A percentile compares a stretch with the other conserved stretches of the same genome.
Evolutionary conservation across 1,140 invertebrate genomes (phyloP).

Genomic region (Orius insidiosus): DNA sequence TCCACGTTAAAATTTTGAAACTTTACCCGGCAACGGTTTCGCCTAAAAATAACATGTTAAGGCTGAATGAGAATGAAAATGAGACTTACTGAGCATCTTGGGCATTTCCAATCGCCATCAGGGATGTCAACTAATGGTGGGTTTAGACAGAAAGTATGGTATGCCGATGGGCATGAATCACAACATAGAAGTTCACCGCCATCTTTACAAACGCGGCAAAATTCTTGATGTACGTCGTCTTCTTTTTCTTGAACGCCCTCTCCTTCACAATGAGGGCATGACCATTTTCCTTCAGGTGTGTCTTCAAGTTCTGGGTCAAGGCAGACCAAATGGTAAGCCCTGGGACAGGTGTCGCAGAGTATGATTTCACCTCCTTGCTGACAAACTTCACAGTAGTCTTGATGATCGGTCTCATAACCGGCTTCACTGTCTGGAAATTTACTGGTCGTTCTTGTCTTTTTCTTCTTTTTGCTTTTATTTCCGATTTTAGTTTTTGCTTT

Average conservation of each 20-base stretch:
- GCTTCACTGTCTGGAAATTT: constrained; percentile 69
- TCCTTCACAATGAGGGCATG: constrained; percentile 93
- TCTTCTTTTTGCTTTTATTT: constrained; percentile 81
- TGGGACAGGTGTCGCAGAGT: constrained; percentile 95
- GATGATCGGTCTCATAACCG: constrained; percentile 80
- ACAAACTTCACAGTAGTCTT: constrained; percentile 99
- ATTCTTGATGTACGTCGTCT: constrained; percentile 93
- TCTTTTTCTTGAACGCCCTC: constrained; percentile 69
- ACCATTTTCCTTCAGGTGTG: constrained; percentile 98
- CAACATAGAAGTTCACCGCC: constrained; percentile 95
- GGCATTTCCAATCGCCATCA: constrained; percentile 96
- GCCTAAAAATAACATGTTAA: constrained; percentile 38
- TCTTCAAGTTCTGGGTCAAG: constrained; percentile 96
- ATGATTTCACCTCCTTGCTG: constrained; percentile 99
- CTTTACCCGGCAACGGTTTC: constrained; percentile 67
- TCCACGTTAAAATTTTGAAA: constrained; percentile 94
- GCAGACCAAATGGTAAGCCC: constrained; percentile 96
- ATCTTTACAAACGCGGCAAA: constrained; percentile 93
- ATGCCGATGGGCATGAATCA: constrained; percentile 92
- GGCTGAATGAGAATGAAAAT: too few relatives aligned
- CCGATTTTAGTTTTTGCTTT: constrained; percentile 88
- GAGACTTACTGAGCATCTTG: constrained; percentile 66
- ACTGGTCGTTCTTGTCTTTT: constrained; percentile 69
- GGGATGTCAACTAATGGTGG: constrained; percentile 87
- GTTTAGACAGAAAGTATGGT: constrained; percentile 94